These are phyloP conservation scores for Phasia obesa DNA, from an alignment of 2,888 invertebrate genomes.

Conservation along the genomic window DNA sequence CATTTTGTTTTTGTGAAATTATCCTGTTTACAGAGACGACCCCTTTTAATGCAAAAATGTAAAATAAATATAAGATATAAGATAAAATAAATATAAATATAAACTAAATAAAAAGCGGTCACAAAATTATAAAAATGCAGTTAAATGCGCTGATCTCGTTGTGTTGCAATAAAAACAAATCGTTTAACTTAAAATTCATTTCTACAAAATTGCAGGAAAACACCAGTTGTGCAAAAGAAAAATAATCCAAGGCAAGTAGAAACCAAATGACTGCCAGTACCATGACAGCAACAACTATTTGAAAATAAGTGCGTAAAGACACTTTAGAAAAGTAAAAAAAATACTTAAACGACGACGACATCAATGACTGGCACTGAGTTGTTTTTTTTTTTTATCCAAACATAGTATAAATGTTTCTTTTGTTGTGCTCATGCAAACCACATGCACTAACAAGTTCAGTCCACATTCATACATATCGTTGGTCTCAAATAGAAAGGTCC, in stretches of 20 bases:
- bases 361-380: constrained; percentile 36
- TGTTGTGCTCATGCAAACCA: background rate
- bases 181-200: constrained; percentile 26
- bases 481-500: too few relatives aligned
- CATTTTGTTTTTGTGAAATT: too few relatives aligned
- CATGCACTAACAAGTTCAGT: background rate
- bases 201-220: constrained; percentile 50
- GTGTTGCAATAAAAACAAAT: constrained; percentile 56
- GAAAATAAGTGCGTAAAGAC: constrained; percentile 46
- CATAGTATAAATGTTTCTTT: background rate
- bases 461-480: too few relatives aligned
- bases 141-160: constrained; percentile 7
- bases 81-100: background rate
- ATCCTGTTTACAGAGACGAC: too few relatives aligned
- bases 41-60: too few relatives aligned
- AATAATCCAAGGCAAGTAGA: constrained; percentile 42
- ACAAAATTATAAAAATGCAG: constrained; percentile 9
- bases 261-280: constrained; percentile 23
- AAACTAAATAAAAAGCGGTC: constrained; percentile 23
- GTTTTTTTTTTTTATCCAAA: background rate
- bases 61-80: constrained; percentile 1
- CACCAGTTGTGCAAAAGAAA: constrained; percentile 39
- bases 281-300: constrained; percentile 21
- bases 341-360: constrained; percentile 17
- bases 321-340: background rate